A percentile compares a stretch with the other conserved stretches of the same genome.
Conservation (phyloP, 2,888 invertebrate genomes). For the Ectobius pallidus region DNA sequence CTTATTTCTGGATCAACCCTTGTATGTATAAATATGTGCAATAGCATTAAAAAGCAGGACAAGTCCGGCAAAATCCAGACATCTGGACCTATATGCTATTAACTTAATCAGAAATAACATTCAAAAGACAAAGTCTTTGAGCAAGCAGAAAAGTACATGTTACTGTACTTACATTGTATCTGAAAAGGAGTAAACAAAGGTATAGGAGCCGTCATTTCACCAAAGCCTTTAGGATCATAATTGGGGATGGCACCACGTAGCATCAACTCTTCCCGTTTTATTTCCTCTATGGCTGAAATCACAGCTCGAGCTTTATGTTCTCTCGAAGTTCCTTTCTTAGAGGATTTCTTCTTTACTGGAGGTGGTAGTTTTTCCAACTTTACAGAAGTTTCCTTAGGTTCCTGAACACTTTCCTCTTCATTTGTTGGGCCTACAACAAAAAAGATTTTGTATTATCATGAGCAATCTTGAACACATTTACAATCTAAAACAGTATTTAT, state of each 20-base stretch:
- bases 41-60: too few relatives aligned
- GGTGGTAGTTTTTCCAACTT: neutral
- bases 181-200: constrained; percentile 33
- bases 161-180: constrained; percentile 26
- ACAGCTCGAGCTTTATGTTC: constrained; percentile 42
- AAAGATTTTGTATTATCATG: neutral
- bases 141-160: too few relatives aligned
- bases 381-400: neutral
- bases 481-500: too few relatives aligned
- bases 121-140: too few relatives aligned
- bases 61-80: too few relatives aligned
- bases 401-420: neutral
- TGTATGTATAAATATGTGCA: too few relatives aligned
- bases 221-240: constrained; percentile 18
- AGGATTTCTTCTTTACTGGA: constrained; percentile 34
- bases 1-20: too few relatives aligned
- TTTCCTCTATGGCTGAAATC: constrained; percentile 44
- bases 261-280: constrained; percentile 41
- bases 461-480: neutral
- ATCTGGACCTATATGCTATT: too few relatives aligned
- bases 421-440: neutral
- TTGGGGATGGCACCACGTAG: constrained; percentile 34
- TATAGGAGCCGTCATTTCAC: constrained; percentile 37
- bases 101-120: too few relatives aligned
- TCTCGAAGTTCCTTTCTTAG: constrained; percentile 34